Conservation (phyloP, 2,113 vertebrate species). For the Enhydra lutris region DNA sequence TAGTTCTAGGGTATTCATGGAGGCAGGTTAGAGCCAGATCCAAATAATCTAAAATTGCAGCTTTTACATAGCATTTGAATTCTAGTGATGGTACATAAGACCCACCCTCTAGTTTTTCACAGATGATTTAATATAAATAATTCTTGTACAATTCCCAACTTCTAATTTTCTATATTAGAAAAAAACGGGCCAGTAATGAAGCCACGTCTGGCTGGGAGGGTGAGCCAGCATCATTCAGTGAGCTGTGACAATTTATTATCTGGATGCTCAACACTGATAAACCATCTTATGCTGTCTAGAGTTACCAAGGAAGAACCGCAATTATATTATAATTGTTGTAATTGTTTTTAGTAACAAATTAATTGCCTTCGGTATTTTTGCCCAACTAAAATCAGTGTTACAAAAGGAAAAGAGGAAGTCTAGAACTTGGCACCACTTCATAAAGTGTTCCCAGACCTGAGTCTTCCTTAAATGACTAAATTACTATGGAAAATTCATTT, state of each 20-base stretch:
- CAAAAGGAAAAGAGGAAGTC: background rate
- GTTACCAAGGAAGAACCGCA: background rate
- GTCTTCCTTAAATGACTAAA: background rate
- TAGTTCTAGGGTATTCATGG: background rate
- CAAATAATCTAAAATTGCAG: background rate
- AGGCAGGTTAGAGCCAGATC: background rate
- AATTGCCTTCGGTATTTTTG: background rate
- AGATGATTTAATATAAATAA: background rate
- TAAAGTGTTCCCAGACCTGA: background rate
- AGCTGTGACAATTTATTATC: background rate
- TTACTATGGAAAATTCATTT: constrained; percentile 27
- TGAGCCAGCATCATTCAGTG: background rate
- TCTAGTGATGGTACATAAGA: background rate
- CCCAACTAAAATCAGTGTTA: background rate
- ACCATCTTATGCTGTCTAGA: background rate
- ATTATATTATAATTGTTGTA: background rate
- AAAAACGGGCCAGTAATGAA: background rate
- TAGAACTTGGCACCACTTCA: background rate
- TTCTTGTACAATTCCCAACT: background rate
- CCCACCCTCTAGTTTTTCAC: background rate
- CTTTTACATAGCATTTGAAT: background rate
- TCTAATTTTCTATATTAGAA: background rate
- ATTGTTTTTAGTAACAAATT: background rate
- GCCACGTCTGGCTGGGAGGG: background rate
- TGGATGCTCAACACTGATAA: background rate